phyloP scores from a whole-genome alignment of 2,888 invertebrate species.

The Crossocerus cetratus region DNA sequence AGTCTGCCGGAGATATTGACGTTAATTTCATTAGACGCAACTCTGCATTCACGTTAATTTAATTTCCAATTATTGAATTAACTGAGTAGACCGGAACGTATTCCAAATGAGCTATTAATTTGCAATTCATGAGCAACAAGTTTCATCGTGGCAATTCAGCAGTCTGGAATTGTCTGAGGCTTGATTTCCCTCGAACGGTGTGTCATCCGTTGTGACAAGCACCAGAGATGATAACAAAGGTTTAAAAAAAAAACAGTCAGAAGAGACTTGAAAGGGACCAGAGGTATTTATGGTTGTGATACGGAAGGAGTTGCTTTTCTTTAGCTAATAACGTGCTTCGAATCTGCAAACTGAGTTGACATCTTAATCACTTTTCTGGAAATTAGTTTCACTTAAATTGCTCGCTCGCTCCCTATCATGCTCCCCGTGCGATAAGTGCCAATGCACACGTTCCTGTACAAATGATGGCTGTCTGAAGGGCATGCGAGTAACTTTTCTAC shows the following conservation, averaged over 20 bases:
- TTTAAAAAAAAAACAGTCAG: background rate
- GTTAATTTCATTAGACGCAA: slow-evolving; percentile 54
- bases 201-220: too few species aligned
- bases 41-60: slow-evolving; percentile 53
- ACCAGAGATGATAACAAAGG: too few species aligned
- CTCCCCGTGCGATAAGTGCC: too few species aligned
- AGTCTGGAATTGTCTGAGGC: slow-evolving; percentile 40
- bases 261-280: slow-evolving; percentile 4
- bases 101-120: slow-evolving; percentile 64
- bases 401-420: too few species aligned
- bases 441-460: slow-evolving; percentile 31
- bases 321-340: slow-evolving; percentile 39
- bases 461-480: slow-evolving; percentile 24
- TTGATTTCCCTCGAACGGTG: too few species aligned
- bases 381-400: slow-evolving; percentile 64
- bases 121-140: slow-evolving; percentile 62
- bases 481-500: slow-evolving; percentile 52
- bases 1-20: slow-evolving; percentile 42
- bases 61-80: slow-evolving; percentile 41
- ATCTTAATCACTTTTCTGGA: slow-evolving; percentile 47
- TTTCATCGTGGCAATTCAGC: slow-evolving; percentile 45
- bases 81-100: slow-evolving; percentile 41
- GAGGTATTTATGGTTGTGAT: slow-evolving; percentile 6
- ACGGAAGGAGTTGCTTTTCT: slow-evolving; percentile 25
- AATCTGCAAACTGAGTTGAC: slow-evolving; percentile 30